Conservation (phyloP, 2,888 invertebrate genomes). For the Eilema griseolum region DNA sequence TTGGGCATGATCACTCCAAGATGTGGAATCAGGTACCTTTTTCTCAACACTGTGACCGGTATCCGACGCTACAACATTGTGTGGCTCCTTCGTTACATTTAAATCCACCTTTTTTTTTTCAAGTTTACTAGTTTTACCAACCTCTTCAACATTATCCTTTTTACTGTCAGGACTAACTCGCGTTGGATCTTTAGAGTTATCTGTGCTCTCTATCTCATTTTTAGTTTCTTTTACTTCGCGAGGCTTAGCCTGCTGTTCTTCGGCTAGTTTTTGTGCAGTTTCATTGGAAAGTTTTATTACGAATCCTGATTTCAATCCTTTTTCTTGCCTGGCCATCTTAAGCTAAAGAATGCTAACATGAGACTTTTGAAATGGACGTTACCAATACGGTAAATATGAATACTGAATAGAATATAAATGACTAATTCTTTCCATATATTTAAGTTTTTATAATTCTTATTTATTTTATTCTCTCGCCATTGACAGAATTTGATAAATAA, state of each 20-base stretch:
- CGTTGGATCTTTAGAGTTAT: slow-evolving; percentile 10
- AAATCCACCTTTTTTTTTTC: slow-evolving; percentile 16
- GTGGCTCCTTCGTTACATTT: slow-evolving; percentile 1
- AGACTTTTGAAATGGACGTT: slow-evolving; percentile 17
- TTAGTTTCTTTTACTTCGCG: slow-evolving; percentile 24
- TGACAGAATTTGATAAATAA: not conserved
- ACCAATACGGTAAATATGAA: slow-evolving; percentile 11
- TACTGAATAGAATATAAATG: not conserved
- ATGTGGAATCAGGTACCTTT: slow-evolving; percentile 29
- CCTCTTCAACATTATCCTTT: slow-evolving; percentile 17
- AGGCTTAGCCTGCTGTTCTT: slow-evolving; percentile 63
- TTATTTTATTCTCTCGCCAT: not conserved
- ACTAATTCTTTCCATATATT: not conserved
- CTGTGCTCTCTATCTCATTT: slow-evolving; percentile 21
- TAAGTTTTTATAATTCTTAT: no score
- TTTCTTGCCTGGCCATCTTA: slow-evolving; percentile 71
- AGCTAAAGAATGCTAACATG: not conserved
- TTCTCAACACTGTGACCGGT: slow-evolving; percentile 12
- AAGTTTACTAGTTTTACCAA: slow-evolving; percentile 19
- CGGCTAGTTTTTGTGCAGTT: slow-evolving; percentile 79
- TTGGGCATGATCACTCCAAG: slow-evolving; percentile 83
- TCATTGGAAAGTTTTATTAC: slow-evolving; percentile 82
- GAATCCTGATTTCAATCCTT: slow-evolving; percentile 73
- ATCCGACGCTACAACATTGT: slow-evolving; percentile 11
- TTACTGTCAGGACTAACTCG: slow-evolving; percentile 15